Evolutionary conservation across 2,113 vertebrate species (phyloP), one percentile per base, ranked within the genome.

Genomic region (Penelope pileata): DNA sequence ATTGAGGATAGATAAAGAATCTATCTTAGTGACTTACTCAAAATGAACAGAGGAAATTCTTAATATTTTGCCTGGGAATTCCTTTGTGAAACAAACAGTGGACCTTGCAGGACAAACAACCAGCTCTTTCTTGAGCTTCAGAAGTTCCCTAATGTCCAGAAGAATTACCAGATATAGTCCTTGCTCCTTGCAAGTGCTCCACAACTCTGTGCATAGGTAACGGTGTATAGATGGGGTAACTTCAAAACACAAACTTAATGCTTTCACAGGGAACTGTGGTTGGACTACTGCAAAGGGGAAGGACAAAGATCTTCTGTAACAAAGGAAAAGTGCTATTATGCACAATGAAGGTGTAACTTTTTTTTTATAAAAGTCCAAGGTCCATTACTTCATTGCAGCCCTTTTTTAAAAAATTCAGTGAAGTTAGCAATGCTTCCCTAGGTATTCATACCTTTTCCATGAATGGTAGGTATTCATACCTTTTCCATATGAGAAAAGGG

Each of bases 261-360:
- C 9, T 36, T 15, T 75, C 21, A 56, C 3, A 40, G 62, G 26
- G 38, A 84, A 4, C 19, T 92, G 16, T 21, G 38, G 8, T 34
- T 81, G 1, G 30, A 10, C 67, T 69, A 23, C 24, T 21, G 12
- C 78, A 42, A 34, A 72, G 6, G 21, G 7, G 6, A 81, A 63
- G 19, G 32, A 21, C 26, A 21, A 29, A 47, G 6, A 1, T 84
- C 72, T 15, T 72, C 30, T 77, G 22, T 11, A 84, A 36, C 58
- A 64, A 40, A 72, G 3, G 4, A 50, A 62, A 84, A 64, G 8
- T 53, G 36, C 10, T 36, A 0, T 48, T 75, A 34, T 0, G 1
- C 10, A 42, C 40, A 13, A 27, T 32, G 17, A 72, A 67, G 8
- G 16, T 64, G 7, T 70, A 75, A 16, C 10, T 36, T 73, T 5